Evolutionary conservation across 2,113 vertebrate species (phyloP).

Genomic region (Typhlomys cinereus): DNA sequence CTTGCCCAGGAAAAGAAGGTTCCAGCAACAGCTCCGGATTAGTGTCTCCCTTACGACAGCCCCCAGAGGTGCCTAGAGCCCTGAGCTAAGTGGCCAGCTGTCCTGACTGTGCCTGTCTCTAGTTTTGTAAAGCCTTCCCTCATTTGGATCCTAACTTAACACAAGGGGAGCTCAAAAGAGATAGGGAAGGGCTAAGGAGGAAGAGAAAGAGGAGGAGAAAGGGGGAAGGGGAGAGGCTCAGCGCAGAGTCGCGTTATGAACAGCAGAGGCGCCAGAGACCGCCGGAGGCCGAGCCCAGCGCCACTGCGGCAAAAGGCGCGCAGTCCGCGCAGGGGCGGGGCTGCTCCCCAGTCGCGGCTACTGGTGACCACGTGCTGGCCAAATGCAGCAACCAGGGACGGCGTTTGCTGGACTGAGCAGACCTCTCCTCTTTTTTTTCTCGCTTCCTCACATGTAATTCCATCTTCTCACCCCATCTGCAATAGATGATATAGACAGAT

Average conservation of each 20-base stretch:
- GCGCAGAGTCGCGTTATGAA: neutral
- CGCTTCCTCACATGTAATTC: neutral
- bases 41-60: neutral
- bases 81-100: neutral
- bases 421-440: neutral
- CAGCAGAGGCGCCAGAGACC: slow-evolving; percentile 70
- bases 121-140: neutral
- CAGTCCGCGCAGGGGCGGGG: neutral
- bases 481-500: neutral
- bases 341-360: neutral
- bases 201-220: neutral
- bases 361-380: neutral
- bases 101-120: neutral
- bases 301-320: neutral
- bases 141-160: neutral
- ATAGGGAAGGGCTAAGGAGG: neutral
- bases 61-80: neutral
- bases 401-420: neutral
- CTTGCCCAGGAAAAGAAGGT: too few species aligned
- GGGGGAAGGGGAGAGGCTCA: neutral
- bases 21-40: neutral
- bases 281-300: neutral
- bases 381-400: neutral
- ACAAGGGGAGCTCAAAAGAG: neutral
- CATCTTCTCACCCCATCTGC: neutral